phyloP scores from a whole-genome alignment of 2,797 vertebrate genomes.

The Falco peregrinus region DNA sequence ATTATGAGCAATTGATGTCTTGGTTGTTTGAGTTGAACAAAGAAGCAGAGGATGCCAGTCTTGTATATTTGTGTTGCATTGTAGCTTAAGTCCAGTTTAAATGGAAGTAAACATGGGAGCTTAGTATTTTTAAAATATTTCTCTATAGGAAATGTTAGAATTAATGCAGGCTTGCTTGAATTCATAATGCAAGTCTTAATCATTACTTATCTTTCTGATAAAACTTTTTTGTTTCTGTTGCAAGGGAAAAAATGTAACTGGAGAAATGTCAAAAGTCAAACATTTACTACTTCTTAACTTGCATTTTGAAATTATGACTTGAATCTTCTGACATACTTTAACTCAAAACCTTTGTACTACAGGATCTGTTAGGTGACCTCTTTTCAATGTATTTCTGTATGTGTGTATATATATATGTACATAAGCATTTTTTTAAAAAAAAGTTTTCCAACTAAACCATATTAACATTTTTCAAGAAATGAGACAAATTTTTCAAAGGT shows the following conservation, averaged over 20 bases:
- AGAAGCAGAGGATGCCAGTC: background rate
- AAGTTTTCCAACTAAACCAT: background rate
- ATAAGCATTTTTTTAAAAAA: background rate
- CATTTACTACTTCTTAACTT: background rate
- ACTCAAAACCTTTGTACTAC: background rate
- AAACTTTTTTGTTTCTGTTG: background rate
- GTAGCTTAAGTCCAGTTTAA: background rate
- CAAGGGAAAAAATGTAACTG: background rate
- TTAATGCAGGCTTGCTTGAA: background rate
- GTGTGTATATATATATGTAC: background rate
- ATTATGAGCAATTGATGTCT: background rate
- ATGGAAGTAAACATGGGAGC: background rate
- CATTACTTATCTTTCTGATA: background rate
- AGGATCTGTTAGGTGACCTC: background rate
- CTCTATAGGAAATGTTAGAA: background rate
- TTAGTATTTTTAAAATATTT: background rate
- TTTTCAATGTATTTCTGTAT: background rate
- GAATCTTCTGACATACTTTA: background rate
- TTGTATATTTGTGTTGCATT: background rate
- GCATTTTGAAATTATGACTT: background rate
- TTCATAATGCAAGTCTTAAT: background rate
- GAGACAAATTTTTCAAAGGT: background rate
- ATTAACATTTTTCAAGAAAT: background rate
- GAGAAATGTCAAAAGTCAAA: background rate
- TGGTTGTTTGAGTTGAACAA: background rate